phyloP scores from a whole-genome alignment of 2,113 vertebrate genomes.

The Phalacrocorax aristotelis region DNA sequence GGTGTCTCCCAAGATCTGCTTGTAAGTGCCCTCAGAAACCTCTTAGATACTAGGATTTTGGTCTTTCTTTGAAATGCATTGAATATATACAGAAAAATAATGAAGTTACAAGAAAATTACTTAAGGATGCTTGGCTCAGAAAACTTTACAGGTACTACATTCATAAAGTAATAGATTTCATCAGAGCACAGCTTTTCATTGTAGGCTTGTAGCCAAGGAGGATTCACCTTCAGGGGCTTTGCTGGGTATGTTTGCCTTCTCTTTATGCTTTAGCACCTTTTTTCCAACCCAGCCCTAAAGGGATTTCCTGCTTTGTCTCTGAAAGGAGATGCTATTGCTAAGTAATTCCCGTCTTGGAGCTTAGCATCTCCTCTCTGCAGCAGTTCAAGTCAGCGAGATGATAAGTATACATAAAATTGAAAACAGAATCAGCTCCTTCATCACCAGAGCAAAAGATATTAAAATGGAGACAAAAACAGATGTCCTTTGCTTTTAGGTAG shows the following conservation, averaged over 20 bases:
- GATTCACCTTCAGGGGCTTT: neutral
- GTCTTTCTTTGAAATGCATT: neutral
- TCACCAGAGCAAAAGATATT: neutral
- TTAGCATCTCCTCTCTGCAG: neutral
- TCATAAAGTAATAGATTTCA: neutral
- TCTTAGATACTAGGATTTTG: neutral
- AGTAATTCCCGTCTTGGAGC: neutral
- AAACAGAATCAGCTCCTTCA: slow-evolving; percentile 19
- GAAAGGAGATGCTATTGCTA: slow-evolving; percentile 14
- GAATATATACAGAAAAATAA: neutral
- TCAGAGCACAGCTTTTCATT: neutral
- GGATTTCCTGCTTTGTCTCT: neutral
- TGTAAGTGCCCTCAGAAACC: neutral
- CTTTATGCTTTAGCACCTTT: slow-evolving; percentile 12
- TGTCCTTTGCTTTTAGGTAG: slow-evolving; percentile 7
- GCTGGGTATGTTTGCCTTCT: neutral
- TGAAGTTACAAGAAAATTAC: neutral
- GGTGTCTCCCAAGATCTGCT: neutral
- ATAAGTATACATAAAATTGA: neutral
- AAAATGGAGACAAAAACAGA: neutral
- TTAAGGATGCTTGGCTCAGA: neutral
- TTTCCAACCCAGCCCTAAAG: neutral
- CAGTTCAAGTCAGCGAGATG: neutral
- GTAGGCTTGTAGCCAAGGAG: neutral
- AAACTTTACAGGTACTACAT: neutral